phyloP scores from a whole-genome alignment of 2,888 invertebrate species.

The Aphidoletes aphidimyza region DNA sequence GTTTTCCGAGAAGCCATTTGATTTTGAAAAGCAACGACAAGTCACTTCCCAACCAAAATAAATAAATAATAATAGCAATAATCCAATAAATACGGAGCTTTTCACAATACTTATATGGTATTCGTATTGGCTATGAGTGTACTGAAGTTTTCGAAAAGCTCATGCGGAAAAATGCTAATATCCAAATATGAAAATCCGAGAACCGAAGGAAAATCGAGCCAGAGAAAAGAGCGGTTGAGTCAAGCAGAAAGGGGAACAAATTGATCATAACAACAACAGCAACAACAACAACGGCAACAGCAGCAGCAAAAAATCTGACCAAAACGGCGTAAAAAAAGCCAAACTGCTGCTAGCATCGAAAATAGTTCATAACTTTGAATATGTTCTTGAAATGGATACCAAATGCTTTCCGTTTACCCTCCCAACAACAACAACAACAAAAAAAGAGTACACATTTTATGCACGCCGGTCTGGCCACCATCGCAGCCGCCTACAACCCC shows the following conservation, averaged over 20 bases:
- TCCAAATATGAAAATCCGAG: background rate
- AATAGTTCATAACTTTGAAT: slow-evolving; percentile 32
- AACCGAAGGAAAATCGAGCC: too few species aligned
- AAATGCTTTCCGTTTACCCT: background rate
- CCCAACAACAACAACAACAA: too few species aligned
- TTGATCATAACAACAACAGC: background rate
- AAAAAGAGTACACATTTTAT: slow-evolving; percentile 12
- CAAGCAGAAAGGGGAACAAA: background rate
- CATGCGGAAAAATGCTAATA: background rate
- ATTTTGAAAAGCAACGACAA: background rate
- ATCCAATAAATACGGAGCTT: slow-evolving; percentile 39
- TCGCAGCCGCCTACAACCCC: background rate
- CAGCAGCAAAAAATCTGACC: background rate
- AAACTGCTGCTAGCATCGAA: background rate
- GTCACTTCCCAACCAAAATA: slow-evolving; percentile 41
- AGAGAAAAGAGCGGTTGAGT: too few species aligned
- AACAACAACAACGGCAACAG: background rate
- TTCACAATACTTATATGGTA: background rate
- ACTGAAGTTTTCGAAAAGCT: background rate
- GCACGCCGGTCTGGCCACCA: background rate
- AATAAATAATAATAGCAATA: slow-evolving; percentile 31
- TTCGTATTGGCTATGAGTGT: background rate
- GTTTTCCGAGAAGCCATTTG: background rate
- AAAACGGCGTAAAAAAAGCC: background rate
- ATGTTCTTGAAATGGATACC: slow-evolving; percentile 4